These are phyloP conservation scores for Elmis aenea DNA, from an alignment of 2,888 invertebrate species.

Conservation along the genomic window DNA sequence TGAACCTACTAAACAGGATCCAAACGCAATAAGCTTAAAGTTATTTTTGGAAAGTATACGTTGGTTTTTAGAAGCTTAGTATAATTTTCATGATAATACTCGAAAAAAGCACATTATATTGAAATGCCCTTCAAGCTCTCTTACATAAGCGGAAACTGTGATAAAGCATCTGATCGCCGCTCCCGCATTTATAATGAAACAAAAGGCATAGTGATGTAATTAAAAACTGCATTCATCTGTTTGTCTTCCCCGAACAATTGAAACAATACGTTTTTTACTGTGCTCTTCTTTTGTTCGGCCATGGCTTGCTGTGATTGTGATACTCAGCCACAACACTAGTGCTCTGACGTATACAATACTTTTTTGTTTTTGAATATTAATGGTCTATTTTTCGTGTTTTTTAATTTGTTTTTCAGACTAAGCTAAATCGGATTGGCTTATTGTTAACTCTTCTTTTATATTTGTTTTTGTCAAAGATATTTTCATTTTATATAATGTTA, in stretches of 20 bases:
- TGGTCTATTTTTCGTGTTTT: constrained; percentile 10
- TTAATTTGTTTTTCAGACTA: constrained; percentile 1
- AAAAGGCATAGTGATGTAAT: constrained; percentile 33
- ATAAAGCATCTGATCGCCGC: constrained; percentile 13
- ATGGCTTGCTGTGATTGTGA: constrained; percentile 20
- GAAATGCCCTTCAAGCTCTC: constrained; percentile 7
- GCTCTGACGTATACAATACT: constrained; percentile 20
- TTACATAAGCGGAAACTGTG: constrained; percentile 14
- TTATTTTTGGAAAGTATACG: too few relatives aligned
- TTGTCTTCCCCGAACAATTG: constrained; percentile 34
- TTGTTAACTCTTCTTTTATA: too few relatives aligned
- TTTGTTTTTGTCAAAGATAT: too few relatives aligned
- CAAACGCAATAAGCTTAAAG: too few relatives aligned
- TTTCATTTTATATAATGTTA: too few relatives aligned
- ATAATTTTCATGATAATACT: too few relatives aligned
- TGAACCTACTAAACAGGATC: too few relatives aligned
- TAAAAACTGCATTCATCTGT: constrained; percentile 37
- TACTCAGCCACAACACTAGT: constrained; percentile 18
- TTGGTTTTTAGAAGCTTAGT: too few relatives aligned
- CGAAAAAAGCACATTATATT: too few relatives aligned
- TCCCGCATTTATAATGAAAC: constrained; percentile 23
- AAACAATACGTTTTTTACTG: constrained; percentile 33
- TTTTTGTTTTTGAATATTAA: constrained; percentile 20
- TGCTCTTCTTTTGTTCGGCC: constrained; percentile 29
- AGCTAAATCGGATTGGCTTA: too few relatives aligned